A percentile compares a stretch with the other conserved stretches of the same genome.
Evolutionary conservation across 92 coral and sea anemone species (phyloP).

Genomic region (Diadumene lineata): DNA sequence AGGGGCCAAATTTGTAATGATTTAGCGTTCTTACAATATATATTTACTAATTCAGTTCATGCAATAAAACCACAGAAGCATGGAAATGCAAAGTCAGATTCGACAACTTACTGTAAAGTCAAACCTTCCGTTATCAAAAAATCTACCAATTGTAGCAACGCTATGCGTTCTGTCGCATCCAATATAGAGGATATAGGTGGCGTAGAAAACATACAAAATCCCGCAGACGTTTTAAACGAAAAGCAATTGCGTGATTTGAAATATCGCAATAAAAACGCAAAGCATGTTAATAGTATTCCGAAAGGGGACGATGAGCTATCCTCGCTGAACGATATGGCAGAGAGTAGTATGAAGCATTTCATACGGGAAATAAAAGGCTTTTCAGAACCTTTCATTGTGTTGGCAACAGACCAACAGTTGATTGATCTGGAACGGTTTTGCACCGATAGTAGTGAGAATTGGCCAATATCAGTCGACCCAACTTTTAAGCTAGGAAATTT

Average conservation of each 20-base stretch:
- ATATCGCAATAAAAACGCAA: not conserved
- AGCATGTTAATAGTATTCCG: not conserved
- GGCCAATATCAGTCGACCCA: constrained; percentile 50
- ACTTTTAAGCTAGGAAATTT: constrained; percentile 56
- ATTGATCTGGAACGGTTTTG: constrained; percentile 34
- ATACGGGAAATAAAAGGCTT: constrained; percentile 35
- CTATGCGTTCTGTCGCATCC: constrained; percentile 9
- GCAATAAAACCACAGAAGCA: constrained; percentile 12
- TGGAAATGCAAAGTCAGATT: constrained; percentile 38
- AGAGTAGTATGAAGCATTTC: constrained; percentile 23
- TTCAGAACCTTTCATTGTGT: constrained; percentile 53
- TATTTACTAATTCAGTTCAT: constrained; percentile 30
- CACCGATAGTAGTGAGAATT: constrained; percentile 22
- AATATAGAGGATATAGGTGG: constrained; percentile 30
- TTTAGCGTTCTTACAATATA: constrained; percentile 42
- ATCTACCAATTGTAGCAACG: constrained; percentile 5
- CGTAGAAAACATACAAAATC: constrained; percentile 5
- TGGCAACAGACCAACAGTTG: constrained; percentile 47
- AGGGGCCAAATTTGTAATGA: constrained; percentile 42
- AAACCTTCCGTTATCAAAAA: constrained; percentile 31
- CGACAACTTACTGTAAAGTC: constrained; percentile 20
- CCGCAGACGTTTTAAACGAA: constrained; percentile 24
- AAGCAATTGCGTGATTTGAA: constrained; percentile 9
- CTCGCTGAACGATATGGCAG: constrained; percentile 20
- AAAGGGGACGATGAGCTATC: constrained; percentile 24